phyloP scores from a whole-genome alignment of 2,888 invertebrate genomes.

The Agonopterix heracliana region DNA sequence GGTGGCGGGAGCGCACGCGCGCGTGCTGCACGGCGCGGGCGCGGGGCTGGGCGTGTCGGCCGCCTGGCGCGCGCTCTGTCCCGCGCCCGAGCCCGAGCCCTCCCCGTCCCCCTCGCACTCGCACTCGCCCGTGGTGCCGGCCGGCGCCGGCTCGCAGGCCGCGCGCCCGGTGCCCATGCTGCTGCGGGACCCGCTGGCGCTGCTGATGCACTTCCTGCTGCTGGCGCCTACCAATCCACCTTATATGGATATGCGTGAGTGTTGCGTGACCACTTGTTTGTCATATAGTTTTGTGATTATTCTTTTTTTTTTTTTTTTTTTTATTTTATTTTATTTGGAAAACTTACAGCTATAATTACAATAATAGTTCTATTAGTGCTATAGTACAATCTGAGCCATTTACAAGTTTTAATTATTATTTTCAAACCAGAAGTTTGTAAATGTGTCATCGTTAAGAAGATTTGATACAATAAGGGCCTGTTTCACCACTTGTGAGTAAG shows the following conservation, averaged over 20 bases:
- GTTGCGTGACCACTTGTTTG: too few species aligned
- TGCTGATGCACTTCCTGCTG: conserved; percentile 91
- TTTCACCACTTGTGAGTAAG: too few species aligned
- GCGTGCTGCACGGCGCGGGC: conserved; percentile 74
- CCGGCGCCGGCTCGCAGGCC: conserved; percentile 38
- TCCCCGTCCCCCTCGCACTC: conserved; percentile 16
- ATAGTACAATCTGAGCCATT: too few species aligned
- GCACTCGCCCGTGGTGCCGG: conserved; percentile 16
- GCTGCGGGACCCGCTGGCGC: conserved; percentile 89
- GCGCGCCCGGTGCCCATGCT: conserved; percentile 83
- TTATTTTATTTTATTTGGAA: too few species aligned
- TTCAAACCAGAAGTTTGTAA: too few species aligned
- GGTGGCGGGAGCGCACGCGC: conserved; percentile 90
- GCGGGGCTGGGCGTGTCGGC: conserved; percentile 36
- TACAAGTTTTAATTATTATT: too few species aligned
- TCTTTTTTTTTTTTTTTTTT: too few species aligned
- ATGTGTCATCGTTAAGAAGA: too few species aligned
- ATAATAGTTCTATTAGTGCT: too few species aligned
- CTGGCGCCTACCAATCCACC: conserved; percentile 87
- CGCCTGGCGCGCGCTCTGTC: conserved; percentile 35
- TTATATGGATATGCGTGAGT: conserved; percentile 84
- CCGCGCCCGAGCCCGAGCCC: conserved; percentile 23
- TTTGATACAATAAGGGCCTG: too few species aligned
- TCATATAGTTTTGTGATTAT: too few species aligned
- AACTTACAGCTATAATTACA: too few species aligned